These are phyloP conservation scores for Anarsia innoxiella DNA, from an alignment of 2,888 invertebrate genomes.

Conservation along the genomic window DNA sequence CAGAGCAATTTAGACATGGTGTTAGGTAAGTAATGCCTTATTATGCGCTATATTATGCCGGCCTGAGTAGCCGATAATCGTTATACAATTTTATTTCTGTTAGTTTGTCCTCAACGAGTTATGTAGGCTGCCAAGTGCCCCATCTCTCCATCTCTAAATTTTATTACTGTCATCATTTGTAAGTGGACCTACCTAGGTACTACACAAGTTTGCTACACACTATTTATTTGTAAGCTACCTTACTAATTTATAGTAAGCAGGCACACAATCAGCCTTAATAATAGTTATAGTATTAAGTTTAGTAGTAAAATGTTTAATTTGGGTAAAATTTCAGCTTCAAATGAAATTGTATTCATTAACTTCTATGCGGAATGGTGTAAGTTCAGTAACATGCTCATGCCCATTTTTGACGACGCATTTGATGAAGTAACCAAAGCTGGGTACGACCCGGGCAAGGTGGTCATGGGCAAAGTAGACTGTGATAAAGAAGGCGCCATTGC, in stretches of 20 bases:
- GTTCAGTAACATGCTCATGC: slow-evolving; percentile 97
- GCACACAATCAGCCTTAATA: too few relatives aligned
- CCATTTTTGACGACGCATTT: slow-evolving; percentile 97
- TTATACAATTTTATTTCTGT: too few relatives aligned
- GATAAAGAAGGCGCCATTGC: slow-evolving; percentile 93
- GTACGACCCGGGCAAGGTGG: slow-evolving; percentile 88
- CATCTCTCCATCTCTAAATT: too few relatives aligned
- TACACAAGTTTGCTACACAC: too few relatives aligned
- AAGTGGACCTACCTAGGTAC: too few relatives aligned
- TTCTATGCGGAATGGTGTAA: slow-evolving; percentile 99
- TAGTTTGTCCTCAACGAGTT: too few relatives aligned
- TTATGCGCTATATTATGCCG: neutral
- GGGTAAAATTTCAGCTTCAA: slow-evolving; percentile 90
- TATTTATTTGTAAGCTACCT: too few relatives aligned
- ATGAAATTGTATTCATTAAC: slow-evolving; percentile 98
- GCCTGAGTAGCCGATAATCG: too few relatives aligned
- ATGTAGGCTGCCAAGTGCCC: too few relatives aligned
- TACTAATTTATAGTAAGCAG: too few relatives aligned
- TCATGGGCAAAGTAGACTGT: slow-evolving; percentile 98
- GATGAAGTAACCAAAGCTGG: slow-evolving; percentile 87
- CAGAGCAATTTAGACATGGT: slow-evolving; percentile 88
- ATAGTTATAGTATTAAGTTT: neutral
- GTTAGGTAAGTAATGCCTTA: slow-evolving; percentile 78
- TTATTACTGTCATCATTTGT: too few relatives aligned
- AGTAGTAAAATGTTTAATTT: too few relatives aligned